These are phyloP conservation scores for Ceriagrion tenellum DNA, from an alignment of 2,888 invertebrate genomes.

Conservation along the genomic window DNA sequence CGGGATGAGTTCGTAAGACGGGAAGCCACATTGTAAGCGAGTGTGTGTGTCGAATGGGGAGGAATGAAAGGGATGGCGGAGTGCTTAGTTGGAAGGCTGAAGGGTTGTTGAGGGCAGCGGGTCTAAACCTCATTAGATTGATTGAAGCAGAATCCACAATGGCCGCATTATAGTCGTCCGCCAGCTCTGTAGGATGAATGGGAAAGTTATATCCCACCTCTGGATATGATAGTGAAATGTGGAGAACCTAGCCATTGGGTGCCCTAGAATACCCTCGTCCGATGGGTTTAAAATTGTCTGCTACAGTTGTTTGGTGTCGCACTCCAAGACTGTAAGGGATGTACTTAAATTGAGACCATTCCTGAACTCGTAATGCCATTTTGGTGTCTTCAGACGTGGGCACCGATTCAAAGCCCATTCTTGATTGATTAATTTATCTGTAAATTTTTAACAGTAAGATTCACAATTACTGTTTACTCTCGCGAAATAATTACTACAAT, in stretches of 20 bases:
- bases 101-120: neutral
- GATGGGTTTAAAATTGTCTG: neutral
- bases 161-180: neutral
- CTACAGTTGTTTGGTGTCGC: too few species aligned
- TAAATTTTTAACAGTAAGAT: too few species aligned
- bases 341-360: too few species aligned
- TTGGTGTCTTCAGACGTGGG: too few species aligned
- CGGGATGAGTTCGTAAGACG: neutral
- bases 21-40: neutral
- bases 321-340: too few species aligned
- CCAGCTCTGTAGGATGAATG: neutral
- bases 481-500: too few species aligned
- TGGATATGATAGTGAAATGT: neutral
- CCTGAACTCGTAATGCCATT: too few species aligned
- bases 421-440: too few species aligned
- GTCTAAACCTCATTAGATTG: conserved; percentile 8
- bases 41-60: neutral
- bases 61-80: neutral
- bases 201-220: neutral
- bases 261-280: neutral
- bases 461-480: too few species aligned
- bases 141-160: neutral
- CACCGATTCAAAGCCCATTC: too few species aligned
- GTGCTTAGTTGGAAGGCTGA: neutral
- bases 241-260: neutral